Conservation (phyloP, 2,888 invertebrate genomes). For the Malthinus flaveolus region DNA sequence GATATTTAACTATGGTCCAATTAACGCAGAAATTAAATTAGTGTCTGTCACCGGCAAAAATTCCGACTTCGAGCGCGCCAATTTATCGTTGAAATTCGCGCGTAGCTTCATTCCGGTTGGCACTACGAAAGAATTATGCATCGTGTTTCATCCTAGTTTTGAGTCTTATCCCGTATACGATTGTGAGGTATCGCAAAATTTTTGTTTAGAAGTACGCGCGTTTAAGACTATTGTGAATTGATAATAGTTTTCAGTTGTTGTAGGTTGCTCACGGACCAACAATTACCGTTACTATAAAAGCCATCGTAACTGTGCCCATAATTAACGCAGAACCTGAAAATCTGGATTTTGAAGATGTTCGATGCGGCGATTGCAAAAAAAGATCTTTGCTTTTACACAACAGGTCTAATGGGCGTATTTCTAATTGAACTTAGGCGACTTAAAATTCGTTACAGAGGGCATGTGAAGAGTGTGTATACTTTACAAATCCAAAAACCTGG, state of each 20-base stretch:
- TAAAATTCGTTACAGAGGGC: not conserved
- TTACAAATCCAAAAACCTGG: constrained; percentile 6
- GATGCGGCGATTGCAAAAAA: constrained; percentile 63
- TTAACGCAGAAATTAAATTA: constrained; percentile 54
- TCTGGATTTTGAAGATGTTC: constrained; percentile 62
- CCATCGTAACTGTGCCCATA: constrained; percentile 62
- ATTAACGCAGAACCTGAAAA: constrained; percentile 53
- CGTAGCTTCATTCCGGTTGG: constrained; percentile 56
- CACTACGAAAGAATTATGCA: constrained; percentile 56
- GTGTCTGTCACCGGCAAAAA: constrained; percentile 31
- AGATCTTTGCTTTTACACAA: constrained; percentile 61
- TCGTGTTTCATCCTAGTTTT: constrained; percentile 59
- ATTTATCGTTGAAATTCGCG: constrained; percentile 47
- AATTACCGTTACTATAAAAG: constrained; percentile 62
- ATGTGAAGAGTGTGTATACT: not conserved
- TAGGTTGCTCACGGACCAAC: constrained; percentile 62
- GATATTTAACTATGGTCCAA: constrained; percentile 62
- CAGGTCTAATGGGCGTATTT: constrained; percentile 55
- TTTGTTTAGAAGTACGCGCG: constrained; percentile 57
- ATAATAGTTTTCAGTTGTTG: constrained; percentile 5
- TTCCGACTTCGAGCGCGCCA: constrained; percentile 37
- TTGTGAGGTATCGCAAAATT: constrained; percentile 49
- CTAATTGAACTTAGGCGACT: not conserved
- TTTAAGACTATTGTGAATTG: not conserved
- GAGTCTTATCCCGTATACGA: constrained; percentile 55